A percentile compares a stretch with the other conserved stretches of the same genome.
Evolutionary conservation across 2,113 vertebrate genomes (phyloP).

Genomic region (Pangasianodon hypophthalmus): DNA sequence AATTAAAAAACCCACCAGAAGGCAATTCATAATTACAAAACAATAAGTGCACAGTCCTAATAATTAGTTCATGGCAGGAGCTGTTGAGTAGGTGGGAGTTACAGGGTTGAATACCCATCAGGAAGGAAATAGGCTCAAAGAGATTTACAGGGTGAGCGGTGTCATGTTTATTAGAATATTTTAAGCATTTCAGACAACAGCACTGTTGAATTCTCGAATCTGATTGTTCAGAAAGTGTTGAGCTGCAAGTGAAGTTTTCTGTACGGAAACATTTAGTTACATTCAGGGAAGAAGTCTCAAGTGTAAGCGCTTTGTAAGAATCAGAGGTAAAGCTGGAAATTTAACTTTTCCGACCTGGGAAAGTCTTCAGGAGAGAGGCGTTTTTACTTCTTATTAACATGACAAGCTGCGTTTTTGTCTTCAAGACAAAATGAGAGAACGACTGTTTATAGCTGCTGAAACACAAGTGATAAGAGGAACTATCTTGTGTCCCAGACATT

Average conservation of each 20-base stretch:
- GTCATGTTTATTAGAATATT: background rate
- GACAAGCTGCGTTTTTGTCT: too few species aligned
- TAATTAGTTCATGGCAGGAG: conserved; percentile 17
- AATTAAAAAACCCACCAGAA: background rate
- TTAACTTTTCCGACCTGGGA: too few species aligned
- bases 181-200: background rate
- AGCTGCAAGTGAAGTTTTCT: background rate
- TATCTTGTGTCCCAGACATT: background rate
- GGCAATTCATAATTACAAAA: conserved; percentile 8
- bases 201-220: background rate
- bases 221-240: background rate
- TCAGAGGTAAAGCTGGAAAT: background rate
- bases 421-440: too few species aligned
- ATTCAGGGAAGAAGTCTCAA: background rate
- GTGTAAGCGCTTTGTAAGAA: background rate
- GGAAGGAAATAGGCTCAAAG: background rate
- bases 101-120: background rate
- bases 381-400: too few species aligned
- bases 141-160: background rate
- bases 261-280: background rate
- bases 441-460: too few species aligned
- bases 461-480: too few species aligned
- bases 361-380: too few species aligned
- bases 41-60: background rate
- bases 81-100: background rate